Base-by-base conservation (phyloP, 2,888 invertebrate genomes). In the Drosophila ezoana region DNA sequence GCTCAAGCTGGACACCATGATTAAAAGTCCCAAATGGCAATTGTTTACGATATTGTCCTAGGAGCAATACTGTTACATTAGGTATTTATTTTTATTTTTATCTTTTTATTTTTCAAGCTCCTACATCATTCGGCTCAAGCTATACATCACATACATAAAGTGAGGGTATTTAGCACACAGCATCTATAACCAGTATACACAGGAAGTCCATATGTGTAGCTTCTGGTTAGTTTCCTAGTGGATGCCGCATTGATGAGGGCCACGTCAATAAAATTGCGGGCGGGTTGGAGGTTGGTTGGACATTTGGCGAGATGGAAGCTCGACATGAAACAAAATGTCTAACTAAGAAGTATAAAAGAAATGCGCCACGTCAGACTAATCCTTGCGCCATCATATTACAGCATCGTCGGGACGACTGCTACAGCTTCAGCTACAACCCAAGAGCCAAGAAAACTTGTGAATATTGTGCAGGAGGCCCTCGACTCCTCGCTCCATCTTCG, bases 281-380 rank as follows among this genome's bases (percentile, higher is more conserved):
- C 38, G 28, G 37, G 18, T 35, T 33, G 11, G 14, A 14, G 20
- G 49, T 16, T 33, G 28, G n/a, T 11, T 16, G 23, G 49, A 32
- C 40, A 8, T 16, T 38, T 13, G 35, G 20, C 45, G 52, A 58
- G 63, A 52, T 51, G 52, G 67, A 58, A 66, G 76, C 63, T 67
- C 67, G 72, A 84, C 79, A 80, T 87, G 79, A 88, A 83, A 79
- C 83, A 82, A 83, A 83, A 74, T 87, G 76, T 85, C 83, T 69
- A 85, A 85, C 73, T 72, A 79, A 88, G 67, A 81, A 81, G 78
- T 74, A 71, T 57, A 71, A 78, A 83, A 82, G 82, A 77, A 83
- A 82, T 80, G 85, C 82, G 79, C 81, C 88, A 81, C 83, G 82
- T 85, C 83, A 89, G 80, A 90, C 87, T 90, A 90, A 90, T 90